Base-by-base conservation (phyloP, 92 coral and sea anemone species). In the Micromussa lordhowensis region DNA sequence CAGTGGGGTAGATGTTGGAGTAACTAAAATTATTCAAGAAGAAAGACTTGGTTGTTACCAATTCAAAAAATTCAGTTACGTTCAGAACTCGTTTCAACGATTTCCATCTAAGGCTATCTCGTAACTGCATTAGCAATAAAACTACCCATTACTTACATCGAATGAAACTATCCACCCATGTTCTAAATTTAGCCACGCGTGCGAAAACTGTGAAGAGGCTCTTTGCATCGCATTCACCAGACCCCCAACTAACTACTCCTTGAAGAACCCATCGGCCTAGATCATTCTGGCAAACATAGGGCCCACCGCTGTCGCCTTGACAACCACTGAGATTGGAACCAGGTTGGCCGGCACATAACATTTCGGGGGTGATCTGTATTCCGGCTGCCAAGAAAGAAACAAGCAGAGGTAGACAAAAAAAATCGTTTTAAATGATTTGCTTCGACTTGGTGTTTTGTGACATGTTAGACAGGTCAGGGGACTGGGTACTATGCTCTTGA, bases 221-320 rank as follows among this genome's bases (percentile, higher is more conserved):
- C 0, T 68, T 78, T 22, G 93, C 77, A 24, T 85, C 66, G 82
- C 96, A 94, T 4, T 79, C 58, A 1, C 85, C 77, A 22, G 94
- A 92, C 12, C 96, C 96, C 96, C 96, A 94, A 75, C 95, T 92
- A 6, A 93, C 98, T 24, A 87, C 96, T 35, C 98, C 98, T 87
- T 95, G 98, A 32, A 95, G 93, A 13, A 93, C 96, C 80, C 88
- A 95, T 31, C 96, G 92, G 26, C 93, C 93, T 64, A 71, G 77
- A 88, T 86, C 51, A 76, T 91, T 83, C 87, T 91, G 92, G 54
- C 97, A 94, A 6, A 92, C 95, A 76, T 92, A 94, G 44, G 97
- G 97, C 22, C 97, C 97, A 73, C 97, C 97, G 57, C 97, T 94
- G 86, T 94, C 97, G 77, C 97, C 97, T 83, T 94, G 97, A 44